Evolutionary conservation across 2,797 vertebrate species (phyloP).

Genomic region (Helostoma temminkii): DNA sequence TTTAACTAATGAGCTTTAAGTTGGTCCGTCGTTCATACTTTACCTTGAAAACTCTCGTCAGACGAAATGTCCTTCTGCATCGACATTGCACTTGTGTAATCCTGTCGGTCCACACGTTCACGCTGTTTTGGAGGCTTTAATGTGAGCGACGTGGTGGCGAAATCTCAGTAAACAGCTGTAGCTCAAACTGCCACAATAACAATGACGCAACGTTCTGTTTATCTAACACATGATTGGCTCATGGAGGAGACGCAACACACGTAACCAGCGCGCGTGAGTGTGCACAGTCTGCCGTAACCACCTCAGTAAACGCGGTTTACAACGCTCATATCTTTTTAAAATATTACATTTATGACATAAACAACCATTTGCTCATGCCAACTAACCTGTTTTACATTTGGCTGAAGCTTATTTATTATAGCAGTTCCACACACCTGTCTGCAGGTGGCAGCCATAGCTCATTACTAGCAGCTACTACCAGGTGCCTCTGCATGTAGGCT

Average conservation of each 20-base stretch:
- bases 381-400: background rate
- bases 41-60: conserved; percentile 86
- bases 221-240: conserved; percentile 70
- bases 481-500: too few species aligned
- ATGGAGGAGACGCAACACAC: conserved; percentile 23
- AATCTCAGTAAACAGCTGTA: conserved; percentile 48
- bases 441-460: conserved; percentile 67
- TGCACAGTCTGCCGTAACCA: background rate
- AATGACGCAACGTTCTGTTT: conserved; percentile 81
- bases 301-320: background rate
- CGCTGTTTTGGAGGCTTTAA: background rate
- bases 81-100: conserved; percentile 66
- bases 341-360: background rate
- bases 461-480: background rate
- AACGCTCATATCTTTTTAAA: background rate
- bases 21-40: conserved; percentile 14
- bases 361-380: too few species aligned
- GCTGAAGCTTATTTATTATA: background rate
- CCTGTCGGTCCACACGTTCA: background rate
- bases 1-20: background rate
- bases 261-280: conserved; percentile 1
- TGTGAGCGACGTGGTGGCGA: conserved; percentile 47
- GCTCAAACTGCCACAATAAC: conserved; percentile 67
- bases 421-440: conserved; percentile 56
- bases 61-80: conserved; percentile 69